phyloP scores from a whole-genome alignment of 2,113 vertebrate species.

The Fulmarus glacialis region DNA sequence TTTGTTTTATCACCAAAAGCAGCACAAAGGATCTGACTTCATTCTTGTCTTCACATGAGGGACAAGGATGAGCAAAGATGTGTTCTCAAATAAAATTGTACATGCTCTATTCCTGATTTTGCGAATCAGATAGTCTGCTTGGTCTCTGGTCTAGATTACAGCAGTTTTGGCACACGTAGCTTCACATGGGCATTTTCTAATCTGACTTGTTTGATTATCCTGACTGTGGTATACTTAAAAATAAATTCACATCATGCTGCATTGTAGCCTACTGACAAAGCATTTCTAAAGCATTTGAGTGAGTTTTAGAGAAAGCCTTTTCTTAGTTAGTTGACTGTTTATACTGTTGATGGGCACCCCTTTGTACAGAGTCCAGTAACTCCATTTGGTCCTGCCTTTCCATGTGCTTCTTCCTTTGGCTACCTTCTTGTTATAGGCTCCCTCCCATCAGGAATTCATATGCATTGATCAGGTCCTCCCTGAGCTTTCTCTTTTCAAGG shows the following conservation, averaged over 20 bases:
- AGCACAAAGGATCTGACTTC: background rate
- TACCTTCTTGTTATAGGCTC: background rate
- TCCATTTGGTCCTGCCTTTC: background rate
- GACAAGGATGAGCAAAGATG: background rate
- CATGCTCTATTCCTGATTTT: background rate
- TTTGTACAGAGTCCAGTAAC: background rate
- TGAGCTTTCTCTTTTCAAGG: background rate
- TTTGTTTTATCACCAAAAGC: background rate
- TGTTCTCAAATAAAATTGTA: background rate
- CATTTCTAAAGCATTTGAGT: background rate
- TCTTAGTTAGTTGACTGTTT: background rate
- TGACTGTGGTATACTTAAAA: background rate
- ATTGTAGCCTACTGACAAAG: background rate
- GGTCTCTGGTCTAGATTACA: background rate
- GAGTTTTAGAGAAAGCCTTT: background rate
- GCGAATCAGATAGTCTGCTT: background rate
- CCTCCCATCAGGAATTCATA: background rate
- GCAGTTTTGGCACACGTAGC: background rate
- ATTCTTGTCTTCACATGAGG: background rate
- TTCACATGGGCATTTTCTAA: background rate
- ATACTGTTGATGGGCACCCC: background rate
- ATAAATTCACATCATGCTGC: background rate
- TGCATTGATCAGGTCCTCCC: background rate
- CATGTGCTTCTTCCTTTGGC: background rate
- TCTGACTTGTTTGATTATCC: background rate